Base-by-base conservation (phyloP, 2,888 invertebrate genomes). In the Drosophila antonietae region DNA sequence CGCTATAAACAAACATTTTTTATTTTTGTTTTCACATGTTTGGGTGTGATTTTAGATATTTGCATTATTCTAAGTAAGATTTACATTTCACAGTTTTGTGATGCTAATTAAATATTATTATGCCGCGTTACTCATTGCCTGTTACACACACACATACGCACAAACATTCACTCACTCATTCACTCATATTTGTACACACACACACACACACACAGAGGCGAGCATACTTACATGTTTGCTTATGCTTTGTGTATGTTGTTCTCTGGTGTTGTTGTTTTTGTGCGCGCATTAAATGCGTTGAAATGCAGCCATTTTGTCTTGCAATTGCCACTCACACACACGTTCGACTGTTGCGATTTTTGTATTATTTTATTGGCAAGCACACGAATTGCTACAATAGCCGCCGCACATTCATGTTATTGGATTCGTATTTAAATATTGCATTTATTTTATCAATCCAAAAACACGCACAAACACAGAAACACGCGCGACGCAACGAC, bases 221-320 rank as follows among this genome's bases (percentile, higher is more conserved):
- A 14, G 28, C 59, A 65, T 75, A 79, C 82, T 80, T 80, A 81
- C 82, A 79, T 68, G 77, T 77, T 70, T 68, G 63, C 69, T 78
- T 75, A 70, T 75, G 78, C 81, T 86, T 68, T 87, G 73, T 83
- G 85, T 79, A 63, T 77, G 77, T 73, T 88, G 55, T 78, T 75
- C 70, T 73, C 65, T 76, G 47, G 39, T 75, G 55, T 58, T 79
- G 61, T 59, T 75, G 64, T 58, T 76, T 63, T 68, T 72, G 70
- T 69, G 78, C 66, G 75, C 64, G 74, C 75, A 80, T 88, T 83
- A 83, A 83, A 88, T 83, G 83, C 86, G 83, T 80, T 88, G 78
- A 88, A 75, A 83, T 85, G 88, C 83, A 83, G 83, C 83, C 83
- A 84, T 84, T 84, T 84, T 80, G 78, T 80, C 81, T 79, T 79